phyloP scores from a whole-genome alignment of 2,888 invertebrate genomes.

The Dolichomitus sp. region DNA sequence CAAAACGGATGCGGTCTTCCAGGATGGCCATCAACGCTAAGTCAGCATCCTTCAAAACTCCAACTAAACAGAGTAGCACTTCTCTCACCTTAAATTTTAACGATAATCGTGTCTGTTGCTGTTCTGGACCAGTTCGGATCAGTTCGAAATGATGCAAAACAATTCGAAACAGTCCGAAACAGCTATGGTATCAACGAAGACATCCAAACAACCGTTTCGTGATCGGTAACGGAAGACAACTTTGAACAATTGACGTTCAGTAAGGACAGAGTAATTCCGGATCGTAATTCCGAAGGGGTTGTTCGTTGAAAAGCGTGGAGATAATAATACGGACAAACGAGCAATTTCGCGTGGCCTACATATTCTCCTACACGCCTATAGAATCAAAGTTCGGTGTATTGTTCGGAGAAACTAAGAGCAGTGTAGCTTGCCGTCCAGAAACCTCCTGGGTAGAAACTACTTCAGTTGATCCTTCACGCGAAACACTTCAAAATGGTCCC shows the following conservation, averaged over 20 bases:
- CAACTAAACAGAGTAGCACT: not conserved
- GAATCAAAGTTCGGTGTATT: conserved; percentile 1
- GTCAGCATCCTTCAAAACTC: not conserved
- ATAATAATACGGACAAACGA: conserved; percentile 17
- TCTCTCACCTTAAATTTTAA: not conserved
- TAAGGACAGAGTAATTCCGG: conserved; percentile 6
- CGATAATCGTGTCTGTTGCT: not conserved
- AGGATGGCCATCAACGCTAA: not conserved
- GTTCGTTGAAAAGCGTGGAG: not conserved
- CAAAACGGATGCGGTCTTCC: not conserved
- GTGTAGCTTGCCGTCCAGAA: not conserved
- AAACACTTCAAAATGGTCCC: no score
- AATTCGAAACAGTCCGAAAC: not conserved
- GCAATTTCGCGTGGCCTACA: conserved; percentile 3
- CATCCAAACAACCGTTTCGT: not conserved
- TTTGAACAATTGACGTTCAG: conserved; percentile 2
- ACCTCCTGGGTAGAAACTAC: not conserved
- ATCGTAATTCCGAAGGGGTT: conserved; percentile 6
- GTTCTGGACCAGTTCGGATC: no score
- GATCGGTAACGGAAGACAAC: not conserved
- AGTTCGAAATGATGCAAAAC: no score
- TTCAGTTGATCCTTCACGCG: not conserved
- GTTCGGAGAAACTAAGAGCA: conserved; percentile 3
- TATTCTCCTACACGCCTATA: conserved; percentile 5
- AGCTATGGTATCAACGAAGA: not conserved